Base-by-base conservation (phyloP, 2,888 invertebrate species). In the Aphodius granarius region DNA sequence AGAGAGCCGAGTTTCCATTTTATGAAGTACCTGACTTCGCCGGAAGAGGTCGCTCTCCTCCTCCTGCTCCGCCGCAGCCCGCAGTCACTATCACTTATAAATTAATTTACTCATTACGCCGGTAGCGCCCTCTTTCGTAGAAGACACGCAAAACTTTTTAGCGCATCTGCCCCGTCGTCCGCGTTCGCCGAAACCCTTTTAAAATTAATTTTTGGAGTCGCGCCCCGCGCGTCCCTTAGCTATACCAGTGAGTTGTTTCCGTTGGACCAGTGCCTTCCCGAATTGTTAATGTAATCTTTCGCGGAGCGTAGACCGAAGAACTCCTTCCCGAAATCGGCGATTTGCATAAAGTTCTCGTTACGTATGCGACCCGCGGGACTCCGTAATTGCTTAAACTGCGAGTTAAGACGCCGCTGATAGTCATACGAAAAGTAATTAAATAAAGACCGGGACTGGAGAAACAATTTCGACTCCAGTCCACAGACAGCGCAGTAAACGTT, bases 331-430 rank as follows among this genome's bases (percentile, higher is more conserved):
- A 81, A 82, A 82, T 83, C 82, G 82, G 82, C 80, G 80, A 85
- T 85, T 85, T 85, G 83, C 85, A 85, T 85, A 85, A 84, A 85
- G 84, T 82, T 81, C 81, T 84, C 84, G 83, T 85, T 85, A 84
- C 83, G 85, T 85, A 85, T 85, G 84, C 85, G 84, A 82, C 82
- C 82, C 83, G 84, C 84, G 83, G 84, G 84, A 84, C 84, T 84
- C 83, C 84, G 84, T 85, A 85, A 85, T 85, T 85, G 85, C 84
- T 84, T 83, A 83, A n/a, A 83, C 83, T 83, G 83, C 83, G 83
- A 84, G 84, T 84, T 84, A 84, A 85, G 84, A 84, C 84, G 82
- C 81, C 81, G 82, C 83, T 83, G 83, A 83, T 83, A 83, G 83
- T 83, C 84, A 83, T 83, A 83, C 81, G 81, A 80, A 82, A 68